Conservation (phyloP, 2,888 invertebrate species). For the Cyrtodaria siliqua region DNA sequence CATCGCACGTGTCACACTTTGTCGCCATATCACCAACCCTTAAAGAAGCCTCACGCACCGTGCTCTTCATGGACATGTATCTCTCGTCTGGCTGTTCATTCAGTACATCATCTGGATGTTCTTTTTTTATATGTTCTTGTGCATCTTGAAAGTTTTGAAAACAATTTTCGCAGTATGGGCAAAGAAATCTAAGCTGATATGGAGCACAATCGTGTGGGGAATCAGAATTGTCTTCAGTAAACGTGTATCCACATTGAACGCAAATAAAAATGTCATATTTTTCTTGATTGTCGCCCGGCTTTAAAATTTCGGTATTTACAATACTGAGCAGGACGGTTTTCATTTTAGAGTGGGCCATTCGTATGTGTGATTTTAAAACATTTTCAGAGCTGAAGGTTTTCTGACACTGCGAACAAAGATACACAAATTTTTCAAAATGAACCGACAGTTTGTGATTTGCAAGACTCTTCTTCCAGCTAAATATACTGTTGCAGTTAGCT, state of each 20-base stretch:
- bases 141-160: background rate
- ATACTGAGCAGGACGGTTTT: background rate
- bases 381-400: slow-evolving; percentile 10
- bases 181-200: slow-evolving; percentile 19
- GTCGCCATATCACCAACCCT: slow-evolving; percentile 3
- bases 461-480: background rate
- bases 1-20: slow-evolving; percentile 21
- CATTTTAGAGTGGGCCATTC: slow-evolving; percentile 16
- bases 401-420: slow-evolving; percentile 12
- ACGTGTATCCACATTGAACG: slow-evolving; percentile 15
- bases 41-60: slow-evolving; percentile 18
- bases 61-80: slow-evolving; percentile 6
- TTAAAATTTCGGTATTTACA: slow-evolving; percentile 6
- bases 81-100: slow-evolving; percentile 1
- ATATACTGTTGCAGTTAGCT: background rate
- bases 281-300: background rate
- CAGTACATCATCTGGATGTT: background rate
- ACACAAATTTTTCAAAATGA: slow-evolving; percentile 11
- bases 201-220: slow-evolving; percentile 26
- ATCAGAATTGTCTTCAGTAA: background rate
- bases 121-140: background rate
- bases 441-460: background rate
- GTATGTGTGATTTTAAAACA: slow-evolving; percentile 5
- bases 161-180: slow-evolving; percentile 26
- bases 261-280: slow-evolving; percentile 6